Evolutionary conservation across 2,888 invertebrate species (phyloP).

Genomic region (Lithophane ornitopus): DNA sequence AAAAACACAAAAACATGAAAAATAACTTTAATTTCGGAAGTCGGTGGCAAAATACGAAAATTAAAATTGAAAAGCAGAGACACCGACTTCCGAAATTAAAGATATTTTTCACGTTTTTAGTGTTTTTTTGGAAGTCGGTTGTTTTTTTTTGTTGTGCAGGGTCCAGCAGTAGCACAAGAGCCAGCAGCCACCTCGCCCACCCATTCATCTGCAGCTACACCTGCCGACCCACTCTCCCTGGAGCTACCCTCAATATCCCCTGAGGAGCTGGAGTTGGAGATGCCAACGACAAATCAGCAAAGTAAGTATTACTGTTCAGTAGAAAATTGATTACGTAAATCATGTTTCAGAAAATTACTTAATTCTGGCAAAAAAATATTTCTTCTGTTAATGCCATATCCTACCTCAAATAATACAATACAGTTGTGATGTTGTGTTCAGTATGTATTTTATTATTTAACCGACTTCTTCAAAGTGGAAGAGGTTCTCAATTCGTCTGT

Average conservation of each 20-base stretch:
- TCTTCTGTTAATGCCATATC: no score
- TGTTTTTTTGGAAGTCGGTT: no score
- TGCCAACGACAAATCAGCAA: not conserved
- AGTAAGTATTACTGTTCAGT: constrained; percentile 1
- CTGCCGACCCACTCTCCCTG: not conserved
- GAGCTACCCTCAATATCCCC: not conserved
- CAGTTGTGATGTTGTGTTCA: no score
- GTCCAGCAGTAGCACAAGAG: not conserved
- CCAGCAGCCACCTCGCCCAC: not conserved
- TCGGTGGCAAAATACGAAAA: no score
- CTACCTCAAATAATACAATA: no score
- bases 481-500: no score
- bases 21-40: no score
- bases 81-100: no score
- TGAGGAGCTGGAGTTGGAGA: not conserved
- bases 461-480: no score
- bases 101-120: no score
- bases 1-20: no score
- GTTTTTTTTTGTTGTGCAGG: constrained; percentile 3
- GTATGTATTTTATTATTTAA: not conserved
- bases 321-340: not conserved
- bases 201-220: not conserved
- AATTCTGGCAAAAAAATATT: not conserved
- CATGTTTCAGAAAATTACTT: not conserved
- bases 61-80: no score